Percentiles rank a stretch among this genome's conserved stretches.
Conservation (phyloP, 2,888 invertebrate species). For the Laspeyria flexula region DNA sequence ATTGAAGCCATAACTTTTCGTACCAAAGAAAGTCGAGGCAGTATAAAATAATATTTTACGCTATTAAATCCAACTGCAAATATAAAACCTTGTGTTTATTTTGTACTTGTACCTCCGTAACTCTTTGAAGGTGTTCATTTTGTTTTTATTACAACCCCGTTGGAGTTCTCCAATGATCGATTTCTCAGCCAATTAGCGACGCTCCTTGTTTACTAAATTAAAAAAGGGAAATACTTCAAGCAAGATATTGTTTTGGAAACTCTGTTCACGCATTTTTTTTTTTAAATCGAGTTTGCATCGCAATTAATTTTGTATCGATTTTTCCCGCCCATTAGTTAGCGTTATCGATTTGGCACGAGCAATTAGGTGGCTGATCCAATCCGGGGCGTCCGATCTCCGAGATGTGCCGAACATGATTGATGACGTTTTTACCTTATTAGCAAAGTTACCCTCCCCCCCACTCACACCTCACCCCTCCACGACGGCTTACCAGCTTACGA, state of each 20-base stretch:
- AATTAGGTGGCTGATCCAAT: conserved; percentile 70
- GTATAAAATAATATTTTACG: conserved; percentile 45
- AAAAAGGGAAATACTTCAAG: conserved; percentile 24
- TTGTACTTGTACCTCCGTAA: not conserved
- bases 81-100: not conserved
- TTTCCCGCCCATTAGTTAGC: conserved; percentile 68
- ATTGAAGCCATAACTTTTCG: conserved; percentile 57
- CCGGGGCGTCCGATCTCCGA: conserved; percentile 49
- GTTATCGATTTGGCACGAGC: conserved; percentile 70
- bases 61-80: conserved; percentile 36
- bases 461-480: no score
- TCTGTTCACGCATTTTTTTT: conserved; percentile 48
- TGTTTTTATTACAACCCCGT: conserved; percentile 13
- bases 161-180: conserved; percentile 24
- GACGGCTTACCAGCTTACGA: conserved; percentile 52
- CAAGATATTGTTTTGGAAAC: conserved; percentile 42
- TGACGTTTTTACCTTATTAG: conserved; percentile 66
- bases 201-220: conserved; percentile 33
- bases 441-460: conserved; percentile 37
- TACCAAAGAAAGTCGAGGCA: conserved; percentile 51
- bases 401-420: conserved; percentile 72
- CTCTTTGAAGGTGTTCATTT: conserved; percentile 1
- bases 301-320: conserved; percentile 68
- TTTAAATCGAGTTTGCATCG: conserved; percentile 50
- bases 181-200: conserved; percentile 32